Conservation (phyloP, 2,888 invertebrate species). For the Nudaria mundana region DNA sequence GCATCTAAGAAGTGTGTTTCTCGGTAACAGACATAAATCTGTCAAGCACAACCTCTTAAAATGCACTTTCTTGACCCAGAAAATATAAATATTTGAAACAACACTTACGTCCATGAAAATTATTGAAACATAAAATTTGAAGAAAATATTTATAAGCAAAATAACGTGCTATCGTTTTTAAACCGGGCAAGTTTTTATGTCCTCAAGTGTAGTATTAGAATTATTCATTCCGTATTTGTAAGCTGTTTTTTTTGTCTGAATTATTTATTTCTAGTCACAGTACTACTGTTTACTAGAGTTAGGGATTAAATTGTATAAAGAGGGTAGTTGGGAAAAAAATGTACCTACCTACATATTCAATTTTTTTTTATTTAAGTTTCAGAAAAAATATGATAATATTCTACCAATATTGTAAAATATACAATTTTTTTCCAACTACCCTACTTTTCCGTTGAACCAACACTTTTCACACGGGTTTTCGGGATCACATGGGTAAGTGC, state of each 20-base stretch:
- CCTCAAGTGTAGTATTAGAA: conserved; percentile 36
- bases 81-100: not conserved
- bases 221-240: conserved; percentile 42
- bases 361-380: not conserved
- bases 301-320: conserved; percentile 19
- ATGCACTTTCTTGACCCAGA: too few relatives aligned
- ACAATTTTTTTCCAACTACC: conserved; percentile 12
- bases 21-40: too few relatives aligned
- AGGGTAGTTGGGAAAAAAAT: conserved; percentile 10
- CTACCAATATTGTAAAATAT: not conserved
- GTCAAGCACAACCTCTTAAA: too few relatives aligned
- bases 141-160: conserved; percentile 8
- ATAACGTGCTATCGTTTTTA: conserved; percentile 13
- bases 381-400: conserved; percentile 9
- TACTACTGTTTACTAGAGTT: conserved; percentile 62
- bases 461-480: conserved; percentile 26
- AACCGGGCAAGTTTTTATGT: conserved; percentile 38
- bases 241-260: conserved; percentile 35
- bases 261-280: conserved; percentile 69
- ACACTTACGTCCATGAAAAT: conserved; percentile 5
- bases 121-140: conserved; percentile 2
- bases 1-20: too few relatives aligned
- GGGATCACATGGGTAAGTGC: conserved; percentile 27
- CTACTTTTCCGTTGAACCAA: conserved; percentile 11
- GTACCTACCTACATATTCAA: not conserved